These are phyloP conservation scores for Recurvirostra avosetta DNA, from an alignment of 2,113 vertebrate genomes.

Conservation along the genomic window DNA sequence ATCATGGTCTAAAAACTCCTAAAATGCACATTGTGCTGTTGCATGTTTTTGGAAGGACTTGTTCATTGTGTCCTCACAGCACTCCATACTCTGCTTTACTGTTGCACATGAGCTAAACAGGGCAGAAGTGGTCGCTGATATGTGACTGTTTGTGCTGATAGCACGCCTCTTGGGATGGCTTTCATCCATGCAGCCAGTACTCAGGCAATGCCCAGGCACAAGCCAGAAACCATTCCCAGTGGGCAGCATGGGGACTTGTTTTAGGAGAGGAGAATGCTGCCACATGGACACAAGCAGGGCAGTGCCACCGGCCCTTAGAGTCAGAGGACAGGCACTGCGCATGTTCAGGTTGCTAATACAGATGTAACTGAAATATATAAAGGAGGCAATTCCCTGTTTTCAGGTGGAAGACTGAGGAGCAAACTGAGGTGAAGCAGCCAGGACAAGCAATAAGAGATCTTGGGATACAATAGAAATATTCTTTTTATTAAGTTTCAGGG, in stretches of 20 bases:
- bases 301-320: background rate
- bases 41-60: background rate
- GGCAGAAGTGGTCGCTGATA: background rate
- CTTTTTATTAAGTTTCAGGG: background rate
- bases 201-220: background rate
- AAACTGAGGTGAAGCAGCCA: background rate
- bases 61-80: background rate
- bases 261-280: background rate
- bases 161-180: background rate
- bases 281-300: background rate
- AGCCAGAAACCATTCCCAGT: background rate
- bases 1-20: slow-evolving; percentile 11
- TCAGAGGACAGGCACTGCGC: background rate
- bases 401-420: background rate
- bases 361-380: background rate
- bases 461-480: background rate
- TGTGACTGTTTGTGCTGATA: background rate
- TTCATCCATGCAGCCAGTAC: background rate
- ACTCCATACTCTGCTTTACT: background rate
- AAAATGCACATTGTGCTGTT: background rate
- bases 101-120: background rate
- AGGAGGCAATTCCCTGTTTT: background rate
- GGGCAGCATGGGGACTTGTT: background rate
- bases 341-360: background rate
- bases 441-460: background rate